Evolutionary conservation across 2,888 invertebrate species (phyloP).

Genomic region (Mechanitis mazaeus): DNA sequence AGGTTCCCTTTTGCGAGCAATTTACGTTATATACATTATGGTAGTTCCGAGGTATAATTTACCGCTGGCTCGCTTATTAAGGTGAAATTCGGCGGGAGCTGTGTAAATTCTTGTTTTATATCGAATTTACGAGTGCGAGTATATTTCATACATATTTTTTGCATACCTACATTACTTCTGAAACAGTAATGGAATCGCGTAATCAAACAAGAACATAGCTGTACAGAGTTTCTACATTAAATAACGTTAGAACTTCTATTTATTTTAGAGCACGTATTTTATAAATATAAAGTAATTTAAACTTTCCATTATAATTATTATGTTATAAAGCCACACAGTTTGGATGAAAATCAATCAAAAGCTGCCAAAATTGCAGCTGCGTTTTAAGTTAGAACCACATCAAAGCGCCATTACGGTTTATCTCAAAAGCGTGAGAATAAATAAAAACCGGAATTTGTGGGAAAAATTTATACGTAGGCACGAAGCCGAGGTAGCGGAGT

Average conservation of each 20-base stretch:
- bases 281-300: conserved; percentile 37
- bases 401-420: conserved; percentile 72
- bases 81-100: conserved; percentile 1
- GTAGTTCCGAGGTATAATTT: background rate
- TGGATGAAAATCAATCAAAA: conserved; percentile 66
- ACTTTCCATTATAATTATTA: conserved; percentile 41
- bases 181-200: background rate
- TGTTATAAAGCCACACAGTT: conserved; percentile 47
- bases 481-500: conserved; percentile 49
- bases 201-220: background rate
- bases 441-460: conserved; percentile 67
- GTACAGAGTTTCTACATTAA: background rate
- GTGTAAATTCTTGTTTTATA: conserved; percentile 1
- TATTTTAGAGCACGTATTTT: background rate
- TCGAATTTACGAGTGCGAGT: background rate
- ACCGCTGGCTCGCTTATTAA: conserved; percentile 5
- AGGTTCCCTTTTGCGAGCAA: background rate
- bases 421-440: conserved; percentile 70
- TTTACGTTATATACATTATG: background rate
- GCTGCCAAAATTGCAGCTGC: conserved; percentile 62
- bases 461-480: conserved; percentile 64
- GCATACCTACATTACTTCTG: background rate
- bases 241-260: background rate
- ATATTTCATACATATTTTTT: conserved; percentile 2
- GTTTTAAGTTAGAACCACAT: conserved; percentile 62